Base-by-base conservation (phyloP, 2,797 vertebrate genomes). In the Rallus crepitans region DNA sequence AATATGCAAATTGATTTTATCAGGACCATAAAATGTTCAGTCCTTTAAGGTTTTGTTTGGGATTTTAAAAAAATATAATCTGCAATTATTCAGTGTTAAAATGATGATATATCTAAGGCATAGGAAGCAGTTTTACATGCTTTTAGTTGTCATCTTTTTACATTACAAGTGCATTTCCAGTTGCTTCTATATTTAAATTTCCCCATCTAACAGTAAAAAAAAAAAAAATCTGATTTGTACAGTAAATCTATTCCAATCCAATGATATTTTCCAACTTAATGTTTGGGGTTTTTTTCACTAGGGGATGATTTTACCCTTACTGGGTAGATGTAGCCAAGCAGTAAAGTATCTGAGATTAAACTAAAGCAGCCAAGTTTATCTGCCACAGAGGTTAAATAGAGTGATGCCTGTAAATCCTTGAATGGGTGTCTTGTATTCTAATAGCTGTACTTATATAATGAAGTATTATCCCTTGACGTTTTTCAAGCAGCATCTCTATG, bases 331-430 rank as follows among this genome's bases (percentile, higher is more conserved):
- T 81, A 87, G 53, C 47, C 85, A 92, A 94, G 30, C 6, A 78
- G 28, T 87, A 75, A 85, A 91, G 21, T n/a, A 87, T 80, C 65
- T 65, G 55, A 84, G 71, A 82, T 91, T 93, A 94, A 88, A 81
- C 35, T 72, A 80, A 86, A 90, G 31, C 55, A 90, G 28, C 11
- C 45, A 69, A 77, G 59, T 70, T 76, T 39, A 82, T 83, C 70
- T 87, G 48, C 12, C 27, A 56, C 11, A 64, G 66, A 92, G 12
- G 33, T 89, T 77, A 90, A 84, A 73, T 8, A 85, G 28, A 82
- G 15, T 47, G 64, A 84, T 77, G 21, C 4, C 42, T 24, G 4
- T 60, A 84, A 84, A 84, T 79, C 56, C 42, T 82, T 48, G 25
- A 64, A 73, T 53, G 17, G 53, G 4, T 8, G 39, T 60, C 39